Conservation (phyloP, 2,888 invertebrate genomes). For the Homarus gammarus region DNA sequence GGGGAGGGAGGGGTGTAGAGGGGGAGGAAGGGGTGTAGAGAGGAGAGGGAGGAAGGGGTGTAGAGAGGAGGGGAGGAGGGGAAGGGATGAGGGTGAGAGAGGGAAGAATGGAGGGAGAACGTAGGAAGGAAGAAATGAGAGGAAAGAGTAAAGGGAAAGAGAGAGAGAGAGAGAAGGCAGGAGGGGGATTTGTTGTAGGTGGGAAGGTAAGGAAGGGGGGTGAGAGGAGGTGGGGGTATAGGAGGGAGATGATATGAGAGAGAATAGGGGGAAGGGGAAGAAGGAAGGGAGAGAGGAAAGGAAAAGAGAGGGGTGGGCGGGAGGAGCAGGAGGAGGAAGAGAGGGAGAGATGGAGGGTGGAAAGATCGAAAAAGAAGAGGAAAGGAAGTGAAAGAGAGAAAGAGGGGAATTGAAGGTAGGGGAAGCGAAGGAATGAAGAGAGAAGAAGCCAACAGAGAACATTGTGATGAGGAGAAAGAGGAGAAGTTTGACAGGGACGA, state of each 20-base stretch:
- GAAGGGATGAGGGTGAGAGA: neutral
- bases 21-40: neutral
- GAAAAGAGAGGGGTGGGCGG: neutral
- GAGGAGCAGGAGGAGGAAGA: neutral
- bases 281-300: too few relatives aligned
- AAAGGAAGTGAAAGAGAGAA: too few relatives aligned
- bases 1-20: neutral
- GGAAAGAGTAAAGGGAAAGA: neutral
- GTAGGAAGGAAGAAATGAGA: too few relatives aligned
- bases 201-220: too few relatives aligned
- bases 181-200: too few relatives aligned
- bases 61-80: neutral
- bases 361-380: neutral
- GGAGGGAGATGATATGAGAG: neutral
- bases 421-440: too few relatives aligned
- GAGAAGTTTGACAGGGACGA: neutral
- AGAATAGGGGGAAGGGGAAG: neutral
- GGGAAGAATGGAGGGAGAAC: neutral
- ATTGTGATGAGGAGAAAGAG: neutral
- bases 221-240: neutral
- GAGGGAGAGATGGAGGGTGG: neutral
- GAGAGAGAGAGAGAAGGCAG: neutral
- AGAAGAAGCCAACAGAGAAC: too few relatives aligned
- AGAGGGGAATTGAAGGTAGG: too few relatives aligned
- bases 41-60: neutral